A percentile compares a stretch with the other conserved stretches of the same genome.
Conservation (phyloP, 2,797 vertebrate genomes). For the Coluber constrictor region DNA sequence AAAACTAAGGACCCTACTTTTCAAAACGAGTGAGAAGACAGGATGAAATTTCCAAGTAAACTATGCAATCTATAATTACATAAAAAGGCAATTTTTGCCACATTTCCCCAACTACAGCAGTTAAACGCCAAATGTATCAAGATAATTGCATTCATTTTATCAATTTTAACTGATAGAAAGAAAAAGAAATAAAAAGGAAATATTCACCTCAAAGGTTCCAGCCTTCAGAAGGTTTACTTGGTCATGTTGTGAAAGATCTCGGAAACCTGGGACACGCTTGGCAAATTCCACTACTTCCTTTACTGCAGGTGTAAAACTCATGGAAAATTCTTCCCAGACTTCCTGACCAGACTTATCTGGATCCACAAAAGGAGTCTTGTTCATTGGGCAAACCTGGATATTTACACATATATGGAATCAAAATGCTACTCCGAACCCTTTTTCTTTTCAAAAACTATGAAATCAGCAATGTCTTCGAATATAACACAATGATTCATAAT, state of each 20-base stretch:
- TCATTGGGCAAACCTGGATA: slow-evolving; percentile 92
- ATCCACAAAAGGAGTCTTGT: slow-evolving; percentile 86
- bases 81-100: neutral
- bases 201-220: slow-evolving; percentile 93
- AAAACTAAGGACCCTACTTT: neutral
- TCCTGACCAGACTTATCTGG: slow-evolving; percentile 89
- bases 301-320: slow-evolving; percentile 96
- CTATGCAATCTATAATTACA: neutral
- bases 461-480: neutral
- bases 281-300: slow-evolving; percentile 97
- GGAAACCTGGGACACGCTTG: slow-evolving; percentile 93
- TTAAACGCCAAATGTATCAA: neutral
- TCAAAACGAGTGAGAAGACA: neutral
- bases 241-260: slow-evolving; percentile 91
- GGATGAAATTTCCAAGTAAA: neutral
- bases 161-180: neutral
- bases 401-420: slow-evolving; percentile 20
- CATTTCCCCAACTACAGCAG: neutral
- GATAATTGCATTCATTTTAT: neutral
- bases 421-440: slow-evolving; percentile 15
- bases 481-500: neutral
- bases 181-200: neutral
- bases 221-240: slow-evolving; percentile 96
- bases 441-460: neutral
- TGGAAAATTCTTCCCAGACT: slow-evolving; percentile 98